A percentile compares a stretch with the other conserved stretches of the same genome.
These are phyloP conservation scores for Pegoplata infirma DNA, from an alignment of 2,888 invertebrate genomes.

Conservation along the genomic window DNA sequence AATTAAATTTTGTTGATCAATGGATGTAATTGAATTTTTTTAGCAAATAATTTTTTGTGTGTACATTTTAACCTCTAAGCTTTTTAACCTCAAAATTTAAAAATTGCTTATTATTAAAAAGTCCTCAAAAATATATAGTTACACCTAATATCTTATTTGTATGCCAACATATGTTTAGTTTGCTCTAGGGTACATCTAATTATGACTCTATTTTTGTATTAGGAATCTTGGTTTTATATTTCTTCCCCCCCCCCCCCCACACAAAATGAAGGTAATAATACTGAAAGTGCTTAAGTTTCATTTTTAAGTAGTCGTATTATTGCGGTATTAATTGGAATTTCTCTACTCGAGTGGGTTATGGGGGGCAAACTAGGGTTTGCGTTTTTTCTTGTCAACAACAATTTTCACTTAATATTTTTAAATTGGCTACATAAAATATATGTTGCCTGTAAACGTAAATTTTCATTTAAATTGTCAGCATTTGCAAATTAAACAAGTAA, in stretches of 20 bases:
- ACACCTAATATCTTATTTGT: background rate
- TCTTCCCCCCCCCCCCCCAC: background rate
- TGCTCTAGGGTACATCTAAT: conserved; percentile 21
- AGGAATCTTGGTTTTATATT: background rate
- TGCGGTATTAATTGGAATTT: conserved; percentile 46
- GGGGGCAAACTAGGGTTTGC: background rate
- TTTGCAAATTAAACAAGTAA: too few species aligned
- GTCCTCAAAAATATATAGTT: too few species aligned
- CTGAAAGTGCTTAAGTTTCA: conserved; percentile 13
- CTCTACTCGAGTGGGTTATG: background rate
- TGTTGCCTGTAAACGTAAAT: conserved; percentile 11
- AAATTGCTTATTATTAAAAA: too few species aligned
- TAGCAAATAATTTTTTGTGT: too few species aligned
- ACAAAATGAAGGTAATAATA: conserved; percentile 36
- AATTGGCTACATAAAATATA: conserved; percentile 8
- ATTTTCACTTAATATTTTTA: conserved; percentile 8
- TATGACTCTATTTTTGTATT: conserved; percentile 6
- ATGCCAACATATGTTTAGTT: conserved; percentile 24
- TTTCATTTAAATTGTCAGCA: conserved; percentile 22
- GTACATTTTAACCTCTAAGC: too few species aligned
- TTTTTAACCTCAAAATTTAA: too few species aligned
- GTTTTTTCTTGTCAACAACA: conserved; percentile 7
- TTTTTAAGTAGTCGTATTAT: conserved; percentile 27
- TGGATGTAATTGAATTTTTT: too few species aligned
- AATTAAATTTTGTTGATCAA: too few species aligned